A percentile compares a stretch with the other conserved stretches of the same genome.
phyloP scores from a whole-genome alignment of 2,113 vertebrate genomes.

The cattle (Bos taurus) region DNA sequence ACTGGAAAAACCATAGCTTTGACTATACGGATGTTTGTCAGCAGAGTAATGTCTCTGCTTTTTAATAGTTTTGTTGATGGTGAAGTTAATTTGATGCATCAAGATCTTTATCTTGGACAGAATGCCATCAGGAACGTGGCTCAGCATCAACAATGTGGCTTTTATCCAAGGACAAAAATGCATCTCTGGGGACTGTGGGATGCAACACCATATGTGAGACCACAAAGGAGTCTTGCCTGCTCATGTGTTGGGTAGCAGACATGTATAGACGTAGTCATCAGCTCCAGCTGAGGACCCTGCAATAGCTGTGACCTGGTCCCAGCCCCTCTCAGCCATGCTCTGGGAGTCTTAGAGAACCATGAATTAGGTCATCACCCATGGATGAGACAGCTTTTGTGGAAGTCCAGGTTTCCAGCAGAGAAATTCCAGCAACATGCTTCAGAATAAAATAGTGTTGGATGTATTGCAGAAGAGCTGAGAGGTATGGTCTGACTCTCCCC shows the following conservation, averaged over 20 bases:
- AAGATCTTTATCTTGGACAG: background rate
- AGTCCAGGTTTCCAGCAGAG: background rate
- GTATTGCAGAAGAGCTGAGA: too few species aligned
- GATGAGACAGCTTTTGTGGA: background rate
- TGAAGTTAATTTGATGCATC: background rate
- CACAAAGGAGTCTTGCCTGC: background rate
- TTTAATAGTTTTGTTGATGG: background rate
- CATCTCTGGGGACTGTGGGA: background rate
- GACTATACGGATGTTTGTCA: background rate
- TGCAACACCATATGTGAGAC: background rate
- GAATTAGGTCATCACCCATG: background rate
- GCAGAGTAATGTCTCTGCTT: background rate
- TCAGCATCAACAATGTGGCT: background rate
- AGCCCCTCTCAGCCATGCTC: rapidly evolving
- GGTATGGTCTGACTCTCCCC: background rate
- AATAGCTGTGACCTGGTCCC: background rate
- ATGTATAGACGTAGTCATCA: rapidly evolving
- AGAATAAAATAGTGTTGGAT: background rate
- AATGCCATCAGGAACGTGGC: background rate
- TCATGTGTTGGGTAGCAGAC: rapidly evolving
- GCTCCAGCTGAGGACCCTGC: background rate
- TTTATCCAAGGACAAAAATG: background rate
- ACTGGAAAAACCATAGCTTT: background rate
- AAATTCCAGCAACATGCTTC: background rate
- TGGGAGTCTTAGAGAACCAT: background rate